Percentiles rank a stretch among this genome's conserved stretches.
These are phyloP conservation scores for Bombus polaris DNA, from an alignment of 1,140 invertebrate species.

Conservation along the genomic window DNA sequence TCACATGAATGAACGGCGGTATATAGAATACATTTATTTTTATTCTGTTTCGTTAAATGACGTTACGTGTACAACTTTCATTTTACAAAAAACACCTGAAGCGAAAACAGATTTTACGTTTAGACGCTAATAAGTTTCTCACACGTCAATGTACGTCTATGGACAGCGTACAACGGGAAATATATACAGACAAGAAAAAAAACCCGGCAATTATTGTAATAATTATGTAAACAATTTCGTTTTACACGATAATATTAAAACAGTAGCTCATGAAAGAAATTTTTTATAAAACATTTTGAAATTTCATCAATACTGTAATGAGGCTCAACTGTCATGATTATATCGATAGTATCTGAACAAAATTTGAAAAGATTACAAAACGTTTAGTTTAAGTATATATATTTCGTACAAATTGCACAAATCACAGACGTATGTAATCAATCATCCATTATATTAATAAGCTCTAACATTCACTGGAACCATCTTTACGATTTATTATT, in stretches of 20 bases:
- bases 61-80: not conserved
- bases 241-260: not conserved
- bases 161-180: not conserved
- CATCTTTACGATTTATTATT: too few species aligned
- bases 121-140: not conserved
- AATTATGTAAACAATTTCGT: not conserved
- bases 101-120: slow-evolving; percentile 10
- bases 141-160: not conserved
- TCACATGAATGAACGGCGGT: not conserved
- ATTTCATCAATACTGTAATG: not conserved
- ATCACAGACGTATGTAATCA: too few species aligned
- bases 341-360: too few species aligned
- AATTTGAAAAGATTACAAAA: too few species aligned
- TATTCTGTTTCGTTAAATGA: not conserved
- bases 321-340: too few species aligned
- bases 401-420: not conserved
- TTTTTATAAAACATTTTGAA: not conserved
- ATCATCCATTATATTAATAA: too few species aligned
- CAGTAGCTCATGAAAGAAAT: not conserved
- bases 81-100: not conserved
- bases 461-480: too few species aligned
- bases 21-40: not conserved
- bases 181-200: not conserved
- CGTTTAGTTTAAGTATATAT: not conserved
- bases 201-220: not conserved